Evolutionary conservation across 2,113 vertebrate species (phyloP).

Genomic region (Toxotes jaculatrix): DNA sequence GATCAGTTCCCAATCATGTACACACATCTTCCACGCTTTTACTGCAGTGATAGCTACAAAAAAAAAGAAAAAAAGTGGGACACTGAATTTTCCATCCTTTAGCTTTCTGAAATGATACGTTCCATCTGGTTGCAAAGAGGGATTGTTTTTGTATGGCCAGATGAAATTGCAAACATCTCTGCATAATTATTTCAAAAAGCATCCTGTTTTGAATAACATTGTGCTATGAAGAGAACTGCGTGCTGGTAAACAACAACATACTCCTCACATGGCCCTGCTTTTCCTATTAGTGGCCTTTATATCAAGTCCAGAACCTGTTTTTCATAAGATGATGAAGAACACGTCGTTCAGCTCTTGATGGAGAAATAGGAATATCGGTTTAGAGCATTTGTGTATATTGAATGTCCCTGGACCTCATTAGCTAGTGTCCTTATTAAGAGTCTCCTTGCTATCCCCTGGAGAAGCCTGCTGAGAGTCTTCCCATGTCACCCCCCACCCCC

Average conservation of each 20-base stretch:
- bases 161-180: slow-evolving; percentile 81
- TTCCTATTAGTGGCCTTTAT: slow-evolving; percentile 45
- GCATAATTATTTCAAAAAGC: slow-evolving; percentile 77
- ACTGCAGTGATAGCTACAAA: not conserved
- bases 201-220: slow-evolving; percentile 81
- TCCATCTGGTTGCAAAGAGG: slow-evolving; percentile 73
- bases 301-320: slow-evolving; percentile 57
- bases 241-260: slow-evolving; percentile 69
- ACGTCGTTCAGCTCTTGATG: slow-evolving; percentile 25
- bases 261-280: slow-evolving; percentile 49
- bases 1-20: slow-evolving; percentile 39
- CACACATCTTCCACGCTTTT: slow-evolving; percentile 25
- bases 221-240: slow-evolving; percentile 63
- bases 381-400: slow-evolving; percentile 35
- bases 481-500: slow-evolving; percentile 29
- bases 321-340: slow-evolving; percentile 41
- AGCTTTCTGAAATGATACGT: slow-evolving; percentile 66
- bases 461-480: slow-evolving; percentile 55
- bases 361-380: slow-evolving; percentile 30
- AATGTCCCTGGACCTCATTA: slow-evolving; percentile 75
- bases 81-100: slow-evolving; percentile 61
- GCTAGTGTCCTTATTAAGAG: slow-evolving; percentile 74
- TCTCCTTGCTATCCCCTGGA: slow-evolving; percentile 68
- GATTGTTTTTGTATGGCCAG: slow-evolving; percentile 74
- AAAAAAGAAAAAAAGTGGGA: slow-evolving; percentile 35